Conservation (phyloP, 1,140 invertebrate genomes). For the Zaprionus ghesquierei region DNA sequence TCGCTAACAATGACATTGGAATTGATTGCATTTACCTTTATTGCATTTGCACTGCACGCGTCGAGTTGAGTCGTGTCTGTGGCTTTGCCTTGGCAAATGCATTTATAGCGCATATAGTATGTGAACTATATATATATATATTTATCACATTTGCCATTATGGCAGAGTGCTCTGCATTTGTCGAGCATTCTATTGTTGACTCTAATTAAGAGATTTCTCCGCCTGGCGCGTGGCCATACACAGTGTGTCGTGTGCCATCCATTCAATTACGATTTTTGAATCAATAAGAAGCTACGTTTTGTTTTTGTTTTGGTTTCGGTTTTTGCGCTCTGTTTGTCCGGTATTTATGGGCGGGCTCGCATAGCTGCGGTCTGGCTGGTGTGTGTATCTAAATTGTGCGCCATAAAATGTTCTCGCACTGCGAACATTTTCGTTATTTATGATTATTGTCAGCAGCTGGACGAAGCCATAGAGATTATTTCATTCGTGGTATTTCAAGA, state of each 20-base stretch:
- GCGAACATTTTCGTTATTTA: slow-evolving; percentile 29
- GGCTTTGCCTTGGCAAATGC: slow-evolving; percentile 1
- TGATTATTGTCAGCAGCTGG: slow-evolving; percentile 37
- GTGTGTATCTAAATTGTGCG: slow-evolving; percentile 5
- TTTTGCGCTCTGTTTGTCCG: slow-evolving; percentile 7
- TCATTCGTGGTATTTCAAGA: slow-evolving; percentile 29
- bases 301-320: not conserved
- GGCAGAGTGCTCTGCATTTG: not conserved
- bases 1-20: slow-evolving; percentile 51
- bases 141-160: slow-evolving; percentile 8
- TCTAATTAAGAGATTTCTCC: slow-evolving; percentile 12
- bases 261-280: not conserved
- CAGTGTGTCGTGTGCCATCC: slow-evolving; percentile 13
- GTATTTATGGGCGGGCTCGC: slow-evolving; percentile 19
- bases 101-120: slow-evolving; percentile 2
- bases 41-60: slow-evolving; percentile 57
- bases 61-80: slow-evolving; percentile 18
- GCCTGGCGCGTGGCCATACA: slow-evolving; percentile 16
- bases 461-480: slow-evolving; percentile 7
- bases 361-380: not conserved
- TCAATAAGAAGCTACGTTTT: not conserved
- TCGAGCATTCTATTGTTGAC: not conserved
- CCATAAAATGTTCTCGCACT: slow-evolving; percentile 19
- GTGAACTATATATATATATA: not conserved
- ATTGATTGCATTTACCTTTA: slow-evolving; percentile 79